phyloP scores from a whole-genome alignment of 2,888 invertebrate genomes.

The Hylaea fasciaria region DNA sequence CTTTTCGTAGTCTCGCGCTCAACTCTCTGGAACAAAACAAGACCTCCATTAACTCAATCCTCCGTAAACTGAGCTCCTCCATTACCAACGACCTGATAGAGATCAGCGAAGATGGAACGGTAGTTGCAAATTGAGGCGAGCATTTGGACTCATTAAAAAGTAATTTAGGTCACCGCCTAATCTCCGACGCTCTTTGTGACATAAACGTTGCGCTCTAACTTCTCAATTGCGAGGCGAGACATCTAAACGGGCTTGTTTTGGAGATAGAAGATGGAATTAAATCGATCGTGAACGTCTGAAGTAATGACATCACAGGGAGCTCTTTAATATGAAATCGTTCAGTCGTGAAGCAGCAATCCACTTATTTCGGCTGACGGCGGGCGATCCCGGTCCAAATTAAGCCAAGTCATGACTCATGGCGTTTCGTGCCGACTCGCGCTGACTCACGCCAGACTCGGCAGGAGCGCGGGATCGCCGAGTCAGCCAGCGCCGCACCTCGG shows the following conservation, averaged over 20 bases:
- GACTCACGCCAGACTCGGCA: conserved; percentile 69
- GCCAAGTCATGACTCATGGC: conserved; percentile 71
- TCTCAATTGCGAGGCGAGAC: conserved; percentile 45
- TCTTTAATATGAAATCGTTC: conserved; percentile 72
- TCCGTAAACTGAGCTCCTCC: conserved; percentile 1
- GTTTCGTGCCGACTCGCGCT: conserved; percentile 59
- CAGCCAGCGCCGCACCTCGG: conserved; percentile 67
- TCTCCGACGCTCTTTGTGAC: conserved; percentile 46
- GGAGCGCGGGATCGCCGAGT: conserved; percentile 58
- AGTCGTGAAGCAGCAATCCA: conserved; percentile 77
- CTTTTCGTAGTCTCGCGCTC: conserved; percentile 78
- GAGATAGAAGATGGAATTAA: conserved; percentile 28
- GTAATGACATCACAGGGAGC: conserved; percentile 64
- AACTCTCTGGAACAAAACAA: conserved; percentile 68
- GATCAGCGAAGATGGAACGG: conserved; percentile 40
- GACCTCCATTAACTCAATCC: conserved; percentile 1
- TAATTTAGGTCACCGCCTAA: conserved; percentile 66
- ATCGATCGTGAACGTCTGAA: conserved; percentile 48
- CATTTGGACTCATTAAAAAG: conserved; percentile 66
- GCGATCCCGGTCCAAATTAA: conserved; percentile 65
- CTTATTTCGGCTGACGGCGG: conserved; percentile 77
- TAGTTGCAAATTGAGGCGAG: conserved; percentile 48
- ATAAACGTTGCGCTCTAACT: conserved; percentile 39
- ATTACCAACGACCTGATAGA: conserved; percentile 26
- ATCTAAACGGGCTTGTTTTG: conserved; percentile 39